These are phyloP conservation scores for Drosophila kohkoa DNA, from an alignment of 1,140 invertebrate species.

Conservation along the genomic window DNA sequence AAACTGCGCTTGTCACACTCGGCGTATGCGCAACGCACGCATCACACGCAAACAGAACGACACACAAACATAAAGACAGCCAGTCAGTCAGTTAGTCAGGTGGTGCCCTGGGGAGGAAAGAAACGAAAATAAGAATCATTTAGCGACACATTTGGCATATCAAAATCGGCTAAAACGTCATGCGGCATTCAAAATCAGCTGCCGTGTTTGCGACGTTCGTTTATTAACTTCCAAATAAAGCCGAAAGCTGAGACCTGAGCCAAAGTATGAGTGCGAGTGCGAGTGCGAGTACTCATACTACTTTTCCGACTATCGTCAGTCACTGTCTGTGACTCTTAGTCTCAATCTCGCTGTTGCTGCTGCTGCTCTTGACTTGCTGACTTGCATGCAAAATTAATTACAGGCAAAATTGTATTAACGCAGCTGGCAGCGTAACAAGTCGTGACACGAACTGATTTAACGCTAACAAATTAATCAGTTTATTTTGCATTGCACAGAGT, in stretches of 20 bases:
- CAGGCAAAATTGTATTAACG: conserved; percentile 75
- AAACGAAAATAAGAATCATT: conserved; percentile 73
- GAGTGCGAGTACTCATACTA: conserved; percentile 13
- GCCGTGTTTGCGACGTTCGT: conserved; percentile 44
- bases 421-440: conserved; percentile 8
- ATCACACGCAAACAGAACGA: background rate
- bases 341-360: conserved; percentile 6
- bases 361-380: conserved; percentile 43
- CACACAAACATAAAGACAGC: background rate
- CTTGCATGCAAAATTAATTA: conserved; percentile 82
- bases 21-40: conserved; percentile 63
- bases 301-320: background rate
- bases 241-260: conserved; percentile 23
- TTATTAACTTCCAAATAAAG: conserved; percentile 52
- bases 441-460: conserved; percentile 10
- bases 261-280: conserved; percentile 19
- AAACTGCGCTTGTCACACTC: conserved; percentile 43
- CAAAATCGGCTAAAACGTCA: conserved; percentile 62
- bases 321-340: conserved; percentile 9
- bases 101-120: background rate
- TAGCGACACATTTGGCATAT: conserved; percentile 81
- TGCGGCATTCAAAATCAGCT: conserved; percentile 70
- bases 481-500: background rate
- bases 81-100: background rate
- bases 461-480: background rate